Percentiles rank a stretch among this genome's conserved stretches.
Conservation (phyloP, 2,113 vertebrate species). For the Petrocephalus zakoni region DNA sequence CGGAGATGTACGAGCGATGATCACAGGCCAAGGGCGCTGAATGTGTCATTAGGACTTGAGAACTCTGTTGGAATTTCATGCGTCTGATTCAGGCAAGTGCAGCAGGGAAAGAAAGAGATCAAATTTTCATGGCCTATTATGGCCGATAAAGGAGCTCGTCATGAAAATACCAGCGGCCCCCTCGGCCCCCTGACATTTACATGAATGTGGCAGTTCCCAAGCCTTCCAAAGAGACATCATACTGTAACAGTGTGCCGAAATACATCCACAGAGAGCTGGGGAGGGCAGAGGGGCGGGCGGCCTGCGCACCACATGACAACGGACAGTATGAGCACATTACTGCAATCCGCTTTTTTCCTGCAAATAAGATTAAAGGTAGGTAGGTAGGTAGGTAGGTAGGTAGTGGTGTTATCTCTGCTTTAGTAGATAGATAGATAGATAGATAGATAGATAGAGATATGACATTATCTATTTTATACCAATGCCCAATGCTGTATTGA, state of each 20-base stretch:
- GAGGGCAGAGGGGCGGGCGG: not conserved
- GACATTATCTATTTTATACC: too few relatives aligned
- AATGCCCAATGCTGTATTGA: too few relatives aligned
- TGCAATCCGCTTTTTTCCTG: not conserved
- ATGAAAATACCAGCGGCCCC: not conserved
- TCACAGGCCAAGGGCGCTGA: not conserved
- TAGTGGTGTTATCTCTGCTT: too few relatives aligned
- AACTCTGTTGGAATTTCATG: conserved; percentile 28
- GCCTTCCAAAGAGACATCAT: conserved; percentile 29
- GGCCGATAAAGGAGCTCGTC: conserved; percentile 32
- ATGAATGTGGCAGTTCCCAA: conserved; percentile 36
- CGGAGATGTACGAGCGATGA: conserved; percentile 13
- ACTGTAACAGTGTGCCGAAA: not conserved
- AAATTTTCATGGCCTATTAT: conserved; percentile 37
- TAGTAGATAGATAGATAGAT: not conserved
- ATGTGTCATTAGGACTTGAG: conserved; percentile 15
- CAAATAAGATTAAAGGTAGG: not conserved
- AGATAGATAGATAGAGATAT: not conserved
- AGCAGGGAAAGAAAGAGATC: conserved; percentile 26
- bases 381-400: not conserved
- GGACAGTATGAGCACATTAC: not conserved
- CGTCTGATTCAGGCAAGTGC: conserved; percentile 22
- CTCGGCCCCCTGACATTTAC: conserved; percentile 5
- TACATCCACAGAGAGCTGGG: conserved; percentile 3
- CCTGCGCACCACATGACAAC: not conserved